Evolutionary conservation across 1,140 invertebrate species (phyloP).

Genomic region (Pseudomyrmex cubaensis): DNA sequence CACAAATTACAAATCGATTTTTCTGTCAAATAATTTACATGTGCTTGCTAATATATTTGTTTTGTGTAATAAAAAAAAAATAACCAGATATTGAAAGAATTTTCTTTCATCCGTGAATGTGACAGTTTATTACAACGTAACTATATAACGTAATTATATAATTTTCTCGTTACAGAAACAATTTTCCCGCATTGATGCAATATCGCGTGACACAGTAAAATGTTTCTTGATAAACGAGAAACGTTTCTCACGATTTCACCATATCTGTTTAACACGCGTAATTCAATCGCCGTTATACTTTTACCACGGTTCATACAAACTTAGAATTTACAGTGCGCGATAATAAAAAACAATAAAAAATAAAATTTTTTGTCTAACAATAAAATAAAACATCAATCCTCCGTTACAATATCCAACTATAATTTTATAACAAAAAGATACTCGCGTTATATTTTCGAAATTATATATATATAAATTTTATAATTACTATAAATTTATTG

Average conservation of each 20-base stretch:
- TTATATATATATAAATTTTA: no score
- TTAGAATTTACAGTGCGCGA: conserved; percentile 13
- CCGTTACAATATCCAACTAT: neutral
- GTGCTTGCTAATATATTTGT: no score
- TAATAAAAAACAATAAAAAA: no score
- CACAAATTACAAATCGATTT: neutral
- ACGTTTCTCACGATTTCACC: conserved; percentile 65
- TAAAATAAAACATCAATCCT: neutral
- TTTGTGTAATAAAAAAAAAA: neutral
- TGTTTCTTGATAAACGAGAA: neutral
- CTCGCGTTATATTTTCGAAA: no score
- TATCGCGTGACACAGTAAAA: conserved; percentile 15
- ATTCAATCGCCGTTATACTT: conserved; percentile 57
- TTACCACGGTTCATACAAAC: conserved; percentile 13
- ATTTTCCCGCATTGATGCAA: conserved; percentile 17
- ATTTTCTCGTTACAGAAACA: conserved; percentile 23
- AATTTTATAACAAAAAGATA: neutral
- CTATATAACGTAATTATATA: no score
- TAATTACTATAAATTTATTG: no score
- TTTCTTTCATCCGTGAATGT: conserved; percentile 2
- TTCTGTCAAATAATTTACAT: neutral
- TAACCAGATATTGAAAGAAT: neutral
- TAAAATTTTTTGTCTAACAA: neutral
- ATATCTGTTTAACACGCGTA: conserved; percentile 32
- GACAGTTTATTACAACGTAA: conserved; percentile 4